phyloP scores from a whole-genome alignment of 2,888 invertebrate genomes.

The Drosophila nr. perissopoda region DNA sequence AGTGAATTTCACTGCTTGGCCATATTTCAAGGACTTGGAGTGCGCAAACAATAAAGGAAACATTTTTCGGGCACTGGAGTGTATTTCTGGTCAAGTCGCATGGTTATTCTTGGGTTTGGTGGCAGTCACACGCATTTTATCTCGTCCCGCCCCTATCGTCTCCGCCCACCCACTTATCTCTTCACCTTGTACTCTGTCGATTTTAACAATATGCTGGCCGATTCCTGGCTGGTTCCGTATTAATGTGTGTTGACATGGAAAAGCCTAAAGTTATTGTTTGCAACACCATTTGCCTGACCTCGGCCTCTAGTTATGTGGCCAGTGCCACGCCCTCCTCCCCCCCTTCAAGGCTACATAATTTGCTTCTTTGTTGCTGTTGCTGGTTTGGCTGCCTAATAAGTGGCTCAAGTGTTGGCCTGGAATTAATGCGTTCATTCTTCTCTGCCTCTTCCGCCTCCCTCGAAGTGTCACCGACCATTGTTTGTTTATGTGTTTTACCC shows the following conservation, averaged over 20 bases:
- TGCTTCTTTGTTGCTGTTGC: slow-evolving; percentile 43
- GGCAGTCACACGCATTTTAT: slow-evolving; percentile 25
- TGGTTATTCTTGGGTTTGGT: slow-evolving; percentile 2
- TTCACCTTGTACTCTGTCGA: slow-evolving; percentile 4
- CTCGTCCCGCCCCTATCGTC: slow-evolving; percentile 1
- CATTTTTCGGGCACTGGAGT: slow-evolving; percentile 1
- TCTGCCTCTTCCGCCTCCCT: not conserved
- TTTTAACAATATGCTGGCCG: slow-evolving; percentile 37
- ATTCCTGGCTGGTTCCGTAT: slow-evolving; percentile 38
- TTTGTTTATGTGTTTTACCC: slow-evolving; percentile 45
- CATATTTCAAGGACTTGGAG: slow-evolving; percentile 4
- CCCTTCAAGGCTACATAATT: slow-evolving; percentile 57
- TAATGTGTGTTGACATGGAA: slow-evolving; percentile 76
- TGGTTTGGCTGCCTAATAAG: slow-evolving; percentile 62
- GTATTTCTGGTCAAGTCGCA: slow-evolving; percentile 3
- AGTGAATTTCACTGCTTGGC: not conserved
- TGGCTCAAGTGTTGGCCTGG: slow-evolving; percentile 75
- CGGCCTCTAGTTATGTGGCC: slow-evolving; percentile 27
- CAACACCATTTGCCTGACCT: slow-evolving; percentile 52
- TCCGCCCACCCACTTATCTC: slow-evolving; percentile 10
- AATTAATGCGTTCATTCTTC: slow-evolving; percentile 61
- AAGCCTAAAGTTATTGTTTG: slow-evolving; percentile 75
- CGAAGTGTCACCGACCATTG: slow-evolving; percentile 24
- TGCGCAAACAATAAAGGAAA: slow-evolving; percentile 50
- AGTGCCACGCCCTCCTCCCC: slow-evolving; percentile 40